These are phyloP conservation scores for Craniophora ligustri DNA, from an alignment of 2,888 invertebrate genomes.

Conservation along the genomic window DNA sequence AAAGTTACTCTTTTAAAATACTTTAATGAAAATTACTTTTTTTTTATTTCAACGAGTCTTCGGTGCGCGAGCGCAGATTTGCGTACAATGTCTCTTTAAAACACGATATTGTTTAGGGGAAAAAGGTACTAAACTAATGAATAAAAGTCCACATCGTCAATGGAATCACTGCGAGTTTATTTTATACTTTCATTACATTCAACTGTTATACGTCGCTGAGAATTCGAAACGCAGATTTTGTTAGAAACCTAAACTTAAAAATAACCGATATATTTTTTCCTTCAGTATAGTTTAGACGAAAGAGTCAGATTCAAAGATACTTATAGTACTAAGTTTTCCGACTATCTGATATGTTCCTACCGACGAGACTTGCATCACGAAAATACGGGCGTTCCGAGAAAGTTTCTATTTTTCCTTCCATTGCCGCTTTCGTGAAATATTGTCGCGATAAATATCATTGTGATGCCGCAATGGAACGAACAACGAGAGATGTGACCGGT, in stretches of 20 bases:
- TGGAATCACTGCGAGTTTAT: constrained; percentile 89
- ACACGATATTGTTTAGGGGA: constrained; percentile 2
- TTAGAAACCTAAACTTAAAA: constrained; percentile 73
- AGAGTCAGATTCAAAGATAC: constrained; percentile 85
- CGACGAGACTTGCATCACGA: constrained; percentile 43
- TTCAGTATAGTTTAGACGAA: constrained; percentile 57
- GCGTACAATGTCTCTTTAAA: background rate
- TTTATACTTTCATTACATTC: constrained; percentile 87
- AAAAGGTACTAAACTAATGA: constrained; percentile 51
- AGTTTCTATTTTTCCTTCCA: constrained; percentile 8
- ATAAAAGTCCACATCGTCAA: constrained; percentile 78
- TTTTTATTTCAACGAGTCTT: too few relatives aligned
- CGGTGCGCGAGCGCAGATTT: background rate
- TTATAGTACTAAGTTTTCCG: constrained; percentile 85
- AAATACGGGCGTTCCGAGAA: constrained; percentile 9
- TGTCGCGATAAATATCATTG: constrained; percentile 7
- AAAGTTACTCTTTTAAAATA: too few relatives aligned
- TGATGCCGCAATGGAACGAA: constrained; percentile 23
- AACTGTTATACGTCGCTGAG: constrained; percentile 81
- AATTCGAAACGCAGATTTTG: constrained; percentile 75
- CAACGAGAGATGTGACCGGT: background rate
- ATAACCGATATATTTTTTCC: constrained; percentile 65
- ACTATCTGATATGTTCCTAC: constrained; percentile 83
- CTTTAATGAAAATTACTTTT: too few relatives aligned
- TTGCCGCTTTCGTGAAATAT: constrained; percentile 7